These are phyloP conservation scores for Dugesia japonica DNA, from an alignment of 2,888 invertebrate genomes.

Conservation along the genomic window DNA sequence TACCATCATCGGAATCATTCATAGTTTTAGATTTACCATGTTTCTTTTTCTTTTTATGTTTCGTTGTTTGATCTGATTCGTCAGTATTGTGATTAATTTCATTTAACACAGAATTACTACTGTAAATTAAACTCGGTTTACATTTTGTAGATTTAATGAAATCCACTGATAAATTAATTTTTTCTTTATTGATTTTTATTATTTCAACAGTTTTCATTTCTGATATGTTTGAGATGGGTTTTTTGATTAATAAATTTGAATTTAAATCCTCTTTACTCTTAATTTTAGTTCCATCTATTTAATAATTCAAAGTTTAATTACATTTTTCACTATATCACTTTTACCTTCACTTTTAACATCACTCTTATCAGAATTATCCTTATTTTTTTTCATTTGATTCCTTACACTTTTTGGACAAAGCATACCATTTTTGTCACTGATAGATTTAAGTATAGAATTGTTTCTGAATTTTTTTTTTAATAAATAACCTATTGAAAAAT, in stretches of 20 bases:
- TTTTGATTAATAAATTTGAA: background rate
- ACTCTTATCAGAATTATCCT: background rate
- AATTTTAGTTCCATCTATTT: background rate
- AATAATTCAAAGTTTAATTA: background rate
- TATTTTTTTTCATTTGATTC: background rate
- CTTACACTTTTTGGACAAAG: conserved; percentile 6
- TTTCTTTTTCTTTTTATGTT: conserved; percentile 15
- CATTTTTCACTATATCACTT: background rate
- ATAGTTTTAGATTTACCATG: background rate
- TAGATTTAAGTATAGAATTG: background rate
- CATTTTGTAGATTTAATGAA: background rate
- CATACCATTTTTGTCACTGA: conserved; percentile 1
- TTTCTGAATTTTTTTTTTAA: background rate
- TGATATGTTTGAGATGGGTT: background rate
- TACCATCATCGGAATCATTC: background rate
- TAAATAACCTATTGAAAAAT: background rate
- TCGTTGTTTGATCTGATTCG: background rate
- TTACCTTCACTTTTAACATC: background rate
- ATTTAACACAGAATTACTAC: background rate
- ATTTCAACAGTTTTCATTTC: background rate
- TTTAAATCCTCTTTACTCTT: background rate
- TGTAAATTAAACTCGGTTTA: background rate
- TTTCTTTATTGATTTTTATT: background rate
- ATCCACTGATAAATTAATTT: background rate
- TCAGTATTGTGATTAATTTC: background rate